A percentile compares a stretch with the other conserved stretches of the same genome.
These are phyloP conservation scores for Batillaria attramentaria DNA, from an alignment of 1,140 invertebrate species.

Conservation along the genomic window DNA sequence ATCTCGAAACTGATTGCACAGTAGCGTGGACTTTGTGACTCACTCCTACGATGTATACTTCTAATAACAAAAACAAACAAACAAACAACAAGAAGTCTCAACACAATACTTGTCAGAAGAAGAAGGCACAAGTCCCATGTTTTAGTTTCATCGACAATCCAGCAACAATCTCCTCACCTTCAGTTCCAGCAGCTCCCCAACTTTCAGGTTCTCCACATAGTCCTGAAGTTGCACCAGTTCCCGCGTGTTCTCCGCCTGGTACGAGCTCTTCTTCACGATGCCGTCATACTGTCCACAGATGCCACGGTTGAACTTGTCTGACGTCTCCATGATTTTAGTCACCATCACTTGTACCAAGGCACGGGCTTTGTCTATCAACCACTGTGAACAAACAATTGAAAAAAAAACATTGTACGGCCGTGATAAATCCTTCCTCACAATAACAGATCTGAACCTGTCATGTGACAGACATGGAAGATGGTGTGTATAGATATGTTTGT, in stretches of 20 bases:
- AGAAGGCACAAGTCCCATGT: too few species aligned
- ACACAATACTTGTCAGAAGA: too few species aligned
- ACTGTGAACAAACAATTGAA: slow-evolving; percentile 60
- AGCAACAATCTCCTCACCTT: too few species aligned
- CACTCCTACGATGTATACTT: neutral
- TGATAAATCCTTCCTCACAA: too few species aligned
- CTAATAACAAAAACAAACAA: too few species aligned
- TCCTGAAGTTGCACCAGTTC: slow-evolving; percentile 88
- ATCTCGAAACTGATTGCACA: too few species aligned
- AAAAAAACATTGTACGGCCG: too few species aligned
- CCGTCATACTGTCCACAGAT: slow-evolving; percentile 80
- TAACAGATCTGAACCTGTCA: too few species aligned
- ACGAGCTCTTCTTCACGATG: slow-evolving; percentile 87
- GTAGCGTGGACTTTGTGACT: neutral
- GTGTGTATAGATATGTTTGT: too few species aligned
- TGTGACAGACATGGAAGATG: too few species aligned
- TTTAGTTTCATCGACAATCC: neutral
- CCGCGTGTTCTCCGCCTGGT: slow-evolving; percentile 87
- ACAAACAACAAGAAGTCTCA: too few species aligned
- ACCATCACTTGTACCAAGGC: slow-evolving; percentile 60
- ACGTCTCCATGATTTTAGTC: slow-evolving; percentile 63
- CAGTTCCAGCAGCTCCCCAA: slow-evolving; percentile 64
- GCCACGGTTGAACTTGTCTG: slow-evolving; percentile 64
- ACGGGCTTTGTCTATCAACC: slow-evolving; percentile 63
- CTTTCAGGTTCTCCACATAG: slow-evolving; percentile 79